Percentiles rank a stretch among this genome's conserved stretches.
phyloP scores from a whole-genome alignment of 2,888 invertebrate genomes.

The Thera obeliscata region DNA sequence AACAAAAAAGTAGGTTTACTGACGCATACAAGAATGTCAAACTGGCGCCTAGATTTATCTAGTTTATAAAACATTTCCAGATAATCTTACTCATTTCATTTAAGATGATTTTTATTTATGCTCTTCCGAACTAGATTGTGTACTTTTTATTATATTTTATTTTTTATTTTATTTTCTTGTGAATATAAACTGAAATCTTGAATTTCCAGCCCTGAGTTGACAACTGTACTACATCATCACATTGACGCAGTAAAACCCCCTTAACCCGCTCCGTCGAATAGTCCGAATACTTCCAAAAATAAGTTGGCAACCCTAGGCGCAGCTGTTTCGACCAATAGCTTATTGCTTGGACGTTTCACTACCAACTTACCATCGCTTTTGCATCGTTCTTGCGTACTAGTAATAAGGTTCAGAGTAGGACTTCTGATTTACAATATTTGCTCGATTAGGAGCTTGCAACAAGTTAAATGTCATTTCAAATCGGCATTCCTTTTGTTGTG shows the following conservation, averaged over 20 bases:
- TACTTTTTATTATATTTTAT: no score
- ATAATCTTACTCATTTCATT: no score
- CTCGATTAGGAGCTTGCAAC: constrained; percentile 13
- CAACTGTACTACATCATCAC: constrained; percentile 42
- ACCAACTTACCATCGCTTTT: constrained; percentile 21
- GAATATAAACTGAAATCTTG: no score
- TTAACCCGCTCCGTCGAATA: constrained; percentile 60
- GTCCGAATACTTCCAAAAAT: constrained; percentile 76
- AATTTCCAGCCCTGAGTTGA: constrained; percentile 18
- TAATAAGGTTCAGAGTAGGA: constrained; percentile 15
- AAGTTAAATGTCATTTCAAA: constrained; percentile 3
- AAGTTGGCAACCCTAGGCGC: constrained; percentile 77
- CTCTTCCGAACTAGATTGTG: no score
- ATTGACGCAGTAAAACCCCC: constrained; percentile 61
- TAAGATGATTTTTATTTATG: no score
- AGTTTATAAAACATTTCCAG: no score
- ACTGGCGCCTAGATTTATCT: no score
- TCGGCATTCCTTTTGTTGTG: not conserved
- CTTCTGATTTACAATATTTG: constrained; percentile 4
- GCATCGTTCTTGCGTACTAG: constrained; percentile 26
- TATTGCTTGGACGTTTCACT: constrained; percentile 67
- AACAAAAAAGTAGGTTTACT: no score
- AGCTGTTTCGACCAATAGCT: constrained; percentile 78
- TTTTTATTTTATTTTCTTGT: no score
- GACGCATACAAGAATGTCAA: no score